Evolutionary conservation across 2,113 vertebrate species (phyloP), one percentile per base, ranked within the genome.

Genomic region (Turdus rufiventris): DNA sequence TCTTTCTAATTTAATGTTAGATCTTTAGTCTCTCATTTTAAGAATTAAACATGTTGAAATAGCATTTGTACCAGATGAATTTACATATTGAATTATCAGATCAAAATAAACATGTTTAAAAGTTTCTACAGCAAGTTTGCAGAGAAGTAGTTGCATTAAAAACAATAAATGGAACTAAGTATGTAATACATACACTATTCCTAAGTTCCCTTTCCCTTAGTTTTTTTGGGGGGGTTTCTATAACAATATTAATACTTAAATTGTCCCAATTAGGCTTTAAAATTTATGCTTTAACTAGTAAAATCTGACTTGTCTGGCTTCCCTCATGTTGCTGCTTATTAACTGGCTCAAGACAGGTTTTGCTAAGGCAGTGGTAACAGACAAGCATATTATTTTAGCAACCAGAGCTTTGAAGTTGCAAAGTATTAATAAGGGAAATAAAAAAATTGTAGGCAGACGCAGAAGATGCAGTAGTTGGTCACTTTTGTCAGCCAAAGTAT

Each of bases 241-340:
- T 83, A 85, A 31, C 87, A 76, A 47, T 57, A 80, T 88, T 88
- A 93, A 79, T 67, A 56, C 65, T 77, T 80, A 80, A 77, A 38
- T 85, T 85, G 62, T 67, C 72, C 51, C 36, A 84, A 36, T 91
- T 94, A 95, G 56, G 78, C n/a, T 92, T 93, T 93, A 85, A 89
- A 91, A 88, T 88, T 57, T 88, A 75, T 88, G 68, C 28, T 61
- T 83, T 74, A 50, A n/a, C 57, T 93, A 24, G n/a, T 95, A 81
- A 94, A 90, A 81, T 71, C 31, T n/a, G 82, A 58, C n/a, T 87
- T 0, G 0, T 80, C 71, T 90, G 60, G 25, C 66, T 85, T 79
- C 31, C 36, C 91, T 91, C 47, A 21, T 89, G 94, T 88, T 90
- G 38, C 60, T 88, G 8, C 47, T 92, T 83, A 91, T 43, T 85